Conservation (phyloP, 2,113 vertebrate species). For the Hippolais icterina region DNA sequence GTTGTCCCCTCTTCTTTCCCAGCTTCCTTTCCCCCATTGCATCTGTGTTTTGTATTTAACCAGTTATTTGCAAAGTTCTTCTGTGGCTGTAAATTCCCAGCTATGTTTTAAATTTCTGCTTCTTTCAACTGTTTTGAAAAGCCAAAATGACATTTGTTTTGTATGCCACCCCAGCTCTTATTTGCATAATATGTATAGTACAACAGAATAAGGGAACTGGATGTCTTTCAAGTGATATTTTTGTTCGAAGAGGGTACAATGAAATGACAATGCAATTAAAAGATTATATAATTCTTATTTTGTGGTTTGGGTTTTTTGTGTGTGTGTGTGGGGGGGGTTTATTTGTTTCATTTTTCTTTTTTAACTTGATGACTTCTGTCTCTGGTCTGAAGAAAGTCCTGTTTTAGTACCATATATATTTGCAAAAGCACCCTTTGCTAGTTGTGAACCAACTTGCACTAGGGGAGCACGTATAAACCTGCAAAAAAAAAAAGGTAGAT, state of each 20-base stretch:
- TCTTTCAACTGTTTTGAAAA: slow-evolving; percentile 11
- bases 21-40: neutral
- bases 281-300: slow-evolving; percentile 25
- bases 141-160: slow-evolving; percentile 17
- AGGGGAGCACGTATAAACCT: neutral
- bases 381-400: neutral
- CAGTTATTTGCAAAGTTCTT: neutral
- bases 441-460: neutral
- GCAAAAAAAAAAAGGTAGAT: neutral
- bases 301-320: neutral
- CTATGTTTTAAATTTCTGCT: neutral
- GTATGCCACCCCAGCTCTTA: neutral
- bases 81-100: slow-evolving; percentile 20
- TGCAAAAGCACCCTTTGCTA: neutral
- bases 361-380: neutral
- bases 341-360: neutral
- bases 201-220: slow-evolving; percentile 29
- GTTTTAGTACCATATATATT: neutral
- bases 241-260: slow-evolving; percentile 57
- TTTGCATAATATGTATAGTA: slow-evolving; percentile 4
- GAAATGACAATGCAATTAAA: slow-evolving; percentile 72
- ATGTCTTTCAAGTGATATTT: slow-evolving; percentile 50
- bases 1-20: neutral
- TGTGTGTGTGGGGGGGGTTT: neutral
- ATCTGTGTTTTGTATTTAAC: neutral